phyloP scores from a whole-genome alignment of 2,113 vertebrate genomes.

The Thamnophis sirtalis region DNA sequence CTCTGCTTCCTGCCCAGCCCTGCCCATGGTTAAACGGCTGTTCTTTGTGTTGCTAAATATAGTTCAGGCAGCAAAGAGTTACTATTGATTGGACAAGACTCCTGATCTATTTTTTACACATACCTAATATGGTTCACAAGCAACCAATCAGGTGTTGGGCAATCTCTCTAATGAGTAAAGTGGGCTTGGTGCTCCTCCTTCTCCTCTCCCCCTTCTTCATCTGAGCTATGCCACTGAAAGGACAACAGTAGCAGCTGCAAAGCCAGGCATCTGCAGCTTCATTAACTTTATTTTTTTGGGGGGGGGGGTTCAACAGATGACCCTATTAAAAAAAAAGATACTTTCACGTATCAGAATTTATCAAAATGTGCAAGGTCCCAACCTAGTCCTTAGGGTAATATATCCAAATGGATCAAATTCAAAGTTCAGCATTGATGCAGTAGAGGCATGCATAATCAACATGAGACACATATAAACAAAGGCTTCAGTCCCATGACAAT shows the following conservation, averaged over 20 bases:
- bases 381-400: not conserved
- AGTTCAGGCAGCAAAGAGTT: slow-evolving; percentile 62
- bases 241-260: slow-evolving; percentile 14
- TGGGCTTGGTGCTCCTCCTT: not conserved
- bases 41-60: slow-evolving; percentile 71
- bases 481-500: not conserved
- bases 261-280: slow-evolving; percentile 17
- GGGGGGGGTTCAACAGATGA: slow-evolving; percentile 4
- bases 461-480: not conserved
- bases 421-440: not conserved
- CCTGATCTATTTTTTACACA: slow-evolving; percentile 51
- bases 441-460: not conserved
- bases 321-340: not conserved
- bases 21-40: slow-evolving; percentile 59
- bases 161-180: slow-evolving; percentile 20
- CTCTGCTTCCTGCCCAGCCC: slow-evolving; percentile 51
- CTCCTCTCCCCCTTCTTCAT: not conserved
- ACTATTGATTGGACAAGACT: slow-evolving; percentile 39
- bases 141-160: slow-evolving; percentile 8
- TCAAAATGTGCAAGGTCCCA: fast-evolving
- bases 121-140: slow-evolving; percentile 70
- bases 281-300: slow-evolving; percentile 34
- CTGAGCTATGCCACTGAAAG: slow-evolving; percentile 34
- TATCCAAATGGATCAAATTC: not conserved
- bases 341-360: not conserved